These are phyloP conservation scores for Carduelis carduelis DNA, from an alignment of 2,797 vertebrate species.

Conservation along the genomic window DNA sequence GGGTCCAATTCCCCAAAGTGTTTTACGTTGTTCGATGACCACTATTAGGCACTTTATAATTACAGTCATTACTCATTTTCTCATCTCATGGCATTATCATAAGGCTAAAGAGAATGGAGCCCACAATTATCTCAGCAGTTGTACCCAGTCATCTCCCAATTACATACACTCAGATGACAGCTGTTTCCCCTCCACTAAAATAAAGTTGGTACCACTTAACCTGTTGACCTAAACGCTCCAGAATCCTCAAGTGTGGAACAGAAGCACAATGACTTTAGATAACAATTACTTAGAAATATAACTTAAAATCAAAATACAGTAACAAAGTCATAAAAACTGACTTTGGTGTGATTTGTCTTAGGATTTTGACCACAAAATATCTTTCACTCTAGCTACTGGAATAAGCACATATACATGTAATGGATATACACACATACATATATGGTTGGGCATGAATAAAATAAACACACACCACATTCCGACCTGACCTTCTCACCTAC, in stretches of 20 bases:
- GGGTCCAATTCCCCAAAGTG: not conserved
- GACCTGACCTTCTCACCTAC: not conserved
- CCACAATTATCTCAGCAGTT: constrained; percentile 19
- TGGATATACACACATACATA: accelerated
- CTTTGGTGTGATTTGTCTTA: not conserved
- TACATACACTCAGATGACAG: not conserved
- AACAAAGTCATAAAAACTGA: not conserved
- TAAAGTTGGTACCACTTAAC: not conserved
- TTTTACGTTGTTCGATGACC: not conserved
- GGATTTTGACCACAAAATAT: not conserved
- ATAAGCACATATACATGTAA: accelerated
- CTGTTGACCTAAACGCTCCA: not conserved
- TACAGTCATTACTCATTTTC: not conserved
- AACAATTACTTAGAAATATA: not conserved
- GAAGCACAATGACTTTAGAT: not conserved
- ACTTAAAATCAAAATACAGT: not conserved
- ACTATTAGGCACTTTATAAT: not conserved
- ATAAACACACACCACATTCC: not conserved
- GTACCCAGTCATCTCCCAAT: constrained; percentile 1
- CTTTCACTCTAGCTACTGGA: not conserved
- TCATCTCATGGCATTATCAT: not conserved
- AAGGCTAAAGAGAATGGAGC: not conserved
- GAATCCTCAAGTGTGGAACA: not conserved
- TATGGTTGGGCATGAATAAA: accelerated
- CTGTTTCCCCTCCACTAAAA: not conserved